phyloP scores from a whole-genome alignment of 2,888 invertebrate genomes.

The Apamea epomidion region DNA sequence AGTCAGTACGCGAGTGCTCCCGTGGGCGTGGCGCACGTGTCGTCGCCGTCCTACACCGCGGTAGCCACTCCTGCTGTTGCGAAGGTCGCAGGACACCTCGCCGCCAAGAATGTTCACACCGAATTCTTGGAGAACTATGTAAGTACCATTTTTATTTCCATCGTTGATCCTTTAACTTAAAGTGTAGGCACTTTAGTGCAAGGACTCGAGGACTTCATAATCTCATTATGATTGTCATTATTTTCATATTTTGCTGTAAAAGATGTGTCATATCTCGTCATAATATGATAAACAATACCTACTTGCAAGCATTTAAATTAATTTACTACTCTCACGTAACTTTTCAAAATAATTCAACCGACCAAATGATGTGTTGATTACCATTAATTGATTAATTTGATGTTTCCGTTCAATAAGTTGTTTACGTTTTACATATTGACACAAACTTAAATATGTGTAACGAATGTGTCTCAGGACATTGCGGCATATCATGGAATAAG shows the following conservation, averaged over 20 bases:
- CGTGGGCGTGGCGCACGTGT: conserved; percentile 61
- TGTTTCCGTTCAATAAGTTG: conserved; percentile 21
- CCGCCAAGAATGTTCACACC: conserved; percentile 89
- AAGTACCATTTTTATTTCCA: conserved; percentile 76
- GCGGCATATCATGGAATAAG: conserved; percentile 58
- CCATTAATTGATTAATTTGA: neutral
- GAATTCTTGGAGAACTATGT: conserved; percentile 92
- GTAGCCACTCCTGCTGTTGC: conserved; percentile 67
- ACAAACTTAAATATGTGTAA: conserved; percentile 33
- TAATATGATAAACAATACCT: neutral
- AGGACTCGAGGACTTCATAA: neutral
- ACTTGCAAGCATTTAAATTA: conserved; percentile 11
- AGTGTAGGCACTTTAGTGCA: too few species aligned
- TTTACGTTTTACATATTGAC: conserved; percentile 32
- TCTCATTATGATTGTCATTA: neutral
- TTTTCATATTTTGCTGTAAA: neutral
- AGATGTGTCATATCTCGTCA: neutral
- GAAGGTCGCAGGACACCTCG: conserved; percentile 56
- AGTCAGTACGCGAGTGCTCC: conserved; percentile 66
- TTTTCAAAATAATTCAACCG: neutral
- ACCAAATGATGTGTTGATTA: conserved; percentile 5
- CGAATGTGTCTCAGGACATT: conserved; percentile 61
- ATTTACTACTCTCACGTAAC: neutral
- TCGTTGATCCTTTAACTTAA: neutral
- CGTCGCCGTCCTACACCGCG: conserved; percentile 48